phyloP scores from a whole-genome alignment of 2,888 invertebrate species.

The Stenodema calcarata region DNA sequence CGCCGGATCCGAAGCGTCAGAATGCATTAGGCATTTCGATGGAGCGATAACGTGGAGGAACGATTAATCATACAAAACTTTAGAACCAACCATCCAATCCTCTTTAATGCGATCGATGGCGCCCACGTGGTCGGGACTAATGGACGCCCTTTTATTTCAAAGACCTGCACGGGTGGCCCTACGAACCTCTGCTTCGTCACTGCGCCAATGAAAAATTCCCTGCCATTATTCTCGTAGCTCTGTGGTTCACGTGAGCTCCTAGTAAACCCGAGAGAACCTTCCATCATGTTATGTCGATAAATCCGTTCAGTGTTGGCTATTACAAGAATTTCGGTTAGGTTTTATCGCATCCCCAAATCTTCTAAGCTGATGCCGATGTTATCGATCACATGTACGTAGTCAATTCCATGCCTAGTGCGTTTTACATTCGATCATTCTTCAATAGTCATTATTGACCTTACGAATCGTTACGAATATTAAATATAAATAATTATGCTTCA shows the following conservation, averaged over 20 bases:
- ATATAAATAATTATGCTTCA: too few relatives aligned
- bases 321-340: too few relatives aligned
- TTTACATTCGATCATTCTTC: too few relatives aligned
- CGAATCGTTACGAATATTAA: too few relatives aligned
- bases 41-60: conserved; percentile 17
- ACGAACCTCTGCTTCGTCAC: not conserved
- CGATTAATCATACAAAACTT: conserved; percentile 37
- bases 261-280: not conserved
- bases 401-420: too few relatives aligned
- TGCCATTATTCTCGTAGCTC: not conserved
- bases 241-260: not conserved
- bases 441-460: too few relatives aligned
- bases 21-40: conserved; percentile 20
- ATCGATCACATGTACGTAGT: too few relatives aligned
- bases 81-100: conserved; percentile 19
- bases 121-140: conserved; percentile 36
- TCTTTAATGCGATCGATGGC: conserved; percentile 33
- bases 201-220: not conserved
- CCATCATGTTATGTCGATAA: not conserved
- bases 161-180: not conserved
- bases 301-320: too few relatives aligned
- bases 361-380: too few relatives aligned
- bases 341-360: too few relatives aligned
- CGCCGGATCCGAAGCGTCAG: not conserved
- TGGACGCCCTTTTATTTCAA: conserved; percentile 29